Conservation (phyloP, 2,888 invertebrate genomes). For the Anagyrus pseudococci region DNA sequence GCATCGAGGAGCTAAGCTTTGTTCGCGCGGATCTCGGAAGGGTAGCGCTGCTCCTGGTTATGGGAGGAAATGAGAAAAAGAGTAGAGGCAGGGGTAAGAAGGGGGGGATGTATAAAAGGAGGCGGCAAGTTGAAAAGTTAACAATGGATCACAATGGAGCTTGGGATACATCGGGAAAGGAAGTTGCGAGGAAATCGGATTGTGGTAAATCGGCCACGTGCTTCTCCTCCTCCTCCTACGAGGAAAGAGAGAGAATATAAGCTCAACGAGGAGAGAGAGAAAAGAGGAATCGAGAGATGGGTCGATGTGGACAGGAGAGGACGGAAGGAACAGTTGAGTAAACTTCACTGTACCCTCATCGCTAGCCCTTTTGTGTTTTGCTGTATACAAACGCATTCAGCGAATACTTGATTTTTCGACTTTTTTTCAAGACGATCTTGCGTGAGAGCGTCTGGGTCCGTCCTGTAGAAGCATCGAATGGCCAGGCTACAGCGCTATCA, state of each 20-base stretch:
- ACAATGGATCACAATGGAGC: slow-evolving; percentile 22
- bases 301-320: neutral
- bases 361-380: neutral
- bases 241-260: slow-evolving; percentile 13
- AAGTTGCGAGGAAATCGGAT: slow-evolving; percentile 20
- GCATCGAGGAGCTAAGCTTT: neutral
- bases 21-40: neutral
- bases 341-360: slow-evolving; percentile 5
- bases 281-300: too few species aligned
- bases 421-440: too few species aligned
- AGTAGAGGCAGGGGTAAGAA: neutral
- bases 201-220: slow-evolving; percentile 27
- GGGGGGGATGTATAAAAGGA: slow-evolving; percentile 8
- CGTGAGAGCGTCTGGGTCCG: too few species aligned
- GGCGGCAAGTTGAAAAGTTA: slow-evolving; percentile 22
- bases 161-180: slow-evolving; percentile 16
- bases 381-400: too few species aligned
- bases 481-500: too few species aligned
- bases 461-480: too few species aligned
- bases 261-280: neutral
- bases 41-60: neutral
- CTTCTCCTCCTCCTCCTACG: too few species aligned
- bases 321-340: neutral
- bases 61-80: neutral
- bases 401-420: too few species aligned